Evolutionary conservation across 2,113 vertebrate genomes (phyloP).

Genomic region (Gnathonemus echidnorhynchus): DNA sequence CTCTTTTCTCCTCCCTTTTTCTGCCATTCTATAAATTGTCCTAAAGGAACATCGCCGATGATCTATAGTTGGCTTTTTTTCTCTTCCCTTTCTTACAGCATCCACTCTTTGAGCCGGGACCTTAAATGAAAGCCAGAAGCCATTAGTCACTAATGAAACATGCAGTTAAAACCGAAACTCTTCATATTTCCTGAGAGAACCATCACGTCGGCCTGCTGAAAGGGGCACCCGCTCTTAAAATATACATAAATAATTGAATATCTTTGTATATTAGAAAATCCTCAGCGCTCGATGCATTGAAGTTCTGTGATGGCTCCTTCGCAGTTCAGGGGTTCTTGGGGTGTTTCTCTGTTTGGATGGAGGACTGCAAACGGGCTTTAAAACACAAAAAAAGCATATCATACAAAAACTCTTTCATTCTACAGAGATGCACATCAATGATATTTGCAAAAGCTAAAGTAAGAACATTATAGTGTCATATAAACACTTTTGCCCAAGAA

Average conservation of each 20-base stretch:
- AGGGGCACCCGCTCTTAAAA: not conserved
- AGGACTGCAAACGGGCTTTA: not conserved
- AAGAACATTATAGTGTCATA: not conserved
- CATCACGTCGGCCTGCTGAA: constrained; percentile 21
- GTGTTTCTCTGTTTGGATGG: not conserved
- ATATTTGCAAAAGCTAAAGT: not conserved
- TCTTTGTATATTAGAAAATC: not conserved
- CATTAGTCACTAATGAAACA: constrained; percentile 23
- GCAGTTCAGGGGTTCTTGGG: not conserved
- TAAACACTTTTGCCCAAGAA: not conserved
- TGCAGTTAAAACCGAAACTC: constrained; percentile 25
- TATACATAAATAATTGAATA: constrained; percentile 11
- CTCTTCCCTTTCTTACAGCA: constrained; percentile 30
- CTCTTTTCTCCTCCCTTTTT: not conserved
- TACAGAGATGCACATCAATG: not conserved
- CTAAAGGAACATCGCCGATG: constrained; percentile 37
- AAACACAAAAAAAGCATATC: not conserved
- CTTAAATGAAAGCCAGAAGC: constrained; percentile 29
- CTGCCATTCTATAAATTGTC: constrained; percentile 33
- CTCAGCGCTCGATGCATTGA: not conserved
- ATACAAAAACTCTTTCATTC: not conserved
- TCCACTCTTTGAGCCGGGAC: constrained; percentile 21
- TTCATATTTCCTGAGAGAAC: constrained; percentile 28
- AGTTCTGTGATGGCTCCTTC: not conserved
- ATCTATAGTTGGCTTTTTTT: constrained; percentile 33